Conservation (phyloP, 2,888 invertebrate species). For the Hecatera dysodea region DNA sequence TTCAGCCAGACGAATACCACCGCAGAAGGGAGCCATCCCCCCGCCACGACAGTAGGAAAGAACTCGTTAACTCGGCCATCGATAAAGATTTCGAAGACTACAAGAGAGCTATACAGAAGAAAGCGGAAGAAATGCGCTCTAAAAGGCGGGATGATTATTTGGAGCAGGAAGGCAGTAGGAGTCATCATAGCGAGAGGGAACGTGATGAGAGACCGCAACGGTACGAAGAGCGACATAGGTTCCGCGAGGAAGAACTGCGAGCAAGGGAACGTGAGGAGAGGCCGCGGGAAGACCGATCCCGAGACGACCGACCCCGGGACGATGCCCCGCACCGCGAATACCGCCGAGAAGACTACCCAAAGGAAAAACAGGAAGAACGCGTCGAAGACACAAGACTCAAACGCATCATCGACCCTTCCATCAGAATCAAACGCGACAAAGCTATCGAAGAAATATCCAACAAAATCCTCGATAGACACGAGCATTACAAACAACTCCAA, state of each 20-base stretch:
- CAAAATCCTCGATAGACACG: slow-evolving; percentile 76
- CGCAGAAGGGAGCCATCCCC: slow-evolving; percentile 63
- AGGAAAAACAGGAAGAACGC: slow-evolving; percentile 21
- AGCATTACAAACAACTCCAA: slow-evolving; percentile 64
- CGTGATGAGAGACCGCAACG: slow-evolving; percentile 50
- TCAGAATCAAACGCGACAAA: slow-evolving; percentile 78
- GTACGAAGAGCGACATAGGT: slow-evolving; percentile 52
- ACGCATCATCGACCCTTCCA: slow-evolving; percentile 20
- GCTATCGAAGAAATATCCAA: slow-evolving; percentile 78
- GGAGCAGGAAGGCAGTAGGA: slow-evolving; percentile 58
- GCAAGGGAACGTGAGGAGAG: slow-evolving; percentile 42
- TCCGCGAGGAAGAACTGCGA: slow-evolving; percentile 55
- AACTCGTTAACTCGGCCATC: slow-evolving; percentile 60
- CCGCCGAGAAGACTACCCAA: slow-evolving; percentile 37
- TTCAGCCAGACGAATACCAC: slow-evolving; percentile 55
- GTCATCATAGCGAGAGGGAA: slow-evolving; percentile 56
- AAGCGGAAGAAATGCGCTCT: slow-evolving; percentile 77
- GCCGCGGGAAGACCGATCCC: slow-evolving; percentile 23
- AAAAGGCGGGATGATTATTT: slow-evolving; percentile 60
- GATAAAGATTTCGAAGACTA: slow-evolving; percentile 84
- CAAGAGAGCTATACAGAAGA: slow-evolving; percentile 80
- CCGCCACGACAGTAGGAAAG: slow-evolving; percentile 60
- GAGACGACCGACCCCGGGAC: slow-evolving; percentile 17
- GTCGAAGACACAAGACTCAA: slow-evolving; percentile 17
- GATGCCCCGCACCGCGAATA: slow-evolving; percentile 32